Conservation (phyloP, 1,140 invertebrate genomes). For the Frieseomelitta varia region DNA sequence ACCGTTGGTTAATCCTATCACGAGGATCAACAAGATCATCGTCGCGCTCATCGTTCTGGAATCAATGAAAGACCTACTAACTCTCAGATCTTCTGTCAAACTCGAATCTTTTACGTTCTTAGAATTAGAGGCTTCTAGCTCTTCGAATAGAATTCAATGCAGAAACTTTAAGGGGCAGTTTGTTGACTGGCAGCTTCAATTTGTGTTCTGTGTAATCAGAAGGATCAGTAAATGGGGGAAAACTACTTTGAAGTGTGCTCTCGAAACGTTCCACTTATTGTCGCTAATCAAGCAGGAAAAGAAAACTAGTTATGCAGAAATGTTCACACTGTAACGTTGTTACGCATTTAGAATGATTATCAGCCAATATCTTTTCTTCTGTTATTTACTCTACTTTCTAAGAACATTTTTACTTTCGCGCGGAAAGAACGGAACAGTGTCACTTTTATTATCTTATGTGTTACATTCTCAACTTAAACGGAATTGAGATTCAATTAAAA, state of each 20-base stretch:
- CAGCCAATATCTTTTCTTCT: background rate
- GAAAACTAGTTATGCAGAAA: background rate
- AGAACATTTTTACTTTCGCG: background rate
- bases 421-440: background rate
- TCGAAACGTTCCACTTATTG: slow-evolving; percentile 27
- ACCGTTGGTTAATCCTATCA: slow-evolving; percentile 49
- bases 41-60: slow-evolving; percentile 59
- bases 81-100: background rate
- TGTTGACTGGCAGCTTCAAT: background rate
- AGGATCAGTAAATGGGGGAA: background rate
- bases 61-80: background rate
- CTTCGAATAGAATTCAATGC: background rate
- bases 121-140: background rate
- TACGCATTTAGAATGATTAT: background rate
- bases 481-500: too few species aligned
- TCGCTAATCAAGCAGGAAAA: background rate
- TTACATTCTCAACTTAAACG: too few species aligned
- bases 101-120: background rate
- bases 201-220: background rate
- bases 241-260: background rate
- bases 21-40: slow-evolving; percentile 55
- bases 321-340: background rate
- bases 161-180: too few species aligned
- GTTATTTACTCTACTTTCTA: background rate
- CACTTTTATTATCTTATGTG: background rate